Base-by-base conservation (phyloP, 2,797 vertebrate species). In the Falco concolor region DNA sequence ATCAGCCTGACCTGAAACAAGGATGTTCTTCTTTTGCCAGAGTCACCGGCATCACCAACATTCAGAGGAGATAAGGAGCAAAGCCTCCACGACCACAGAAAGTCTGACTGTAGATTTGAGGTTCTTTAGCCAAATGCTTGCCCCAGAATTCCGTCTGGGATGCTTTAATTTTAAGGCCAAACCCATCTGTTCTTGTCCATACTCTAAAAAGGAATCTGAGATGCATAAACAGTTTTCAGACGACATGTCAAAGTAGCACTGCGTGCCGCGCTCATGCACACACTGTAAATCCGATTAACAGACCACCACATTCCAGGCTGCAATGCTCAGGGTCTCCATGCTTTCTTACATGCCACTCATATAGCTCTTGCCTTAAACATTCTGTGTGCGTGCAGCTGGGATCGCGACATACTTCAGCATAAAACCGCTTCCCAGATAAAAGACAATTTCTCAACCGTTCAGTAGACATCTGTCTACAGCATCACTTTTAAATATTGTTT, bases 251-350 rank as follows among this genome's bases (percentile, higher is more conserved):
- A 15, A 54, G 38, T 15, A 53, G 30, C 21, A 2, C 61, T 54
- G 75, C 21, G 4, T 44, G 53, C 36, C 53, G 8, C 16, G 0
- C 9, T 20, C 28, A 7, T 23, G 25, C 65, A 12, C 0, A 4
- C 4, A 0, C 52, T 28, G 5, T 5, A n/a, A 30, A 15, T 6
- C n/a, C 6, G 11, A 49, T 44, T 9, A 40, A 19, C 3, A 30
- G 52, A 18, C 23, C 47, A 38, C 22, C 10, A 1, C 3, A 2
- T 6, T 11, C 28, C 60, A 73, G 44, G n/a, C 24, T 56, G 79
- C 52, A 23, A 4, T 4, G 7, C 17, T 6, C 16, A 1, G 42
- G 24, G 18, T 16, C 9, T 18, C 65, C 0, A 0, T 13, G 38
- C 25, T 45, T 1, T 13, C 36, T 10, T 18, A 17, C 5, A 32